Evolutionary conservation across 2,888 invertebrate genomes (phyloP).

Genomic region (Chloroclystis v-ata): DNA sequence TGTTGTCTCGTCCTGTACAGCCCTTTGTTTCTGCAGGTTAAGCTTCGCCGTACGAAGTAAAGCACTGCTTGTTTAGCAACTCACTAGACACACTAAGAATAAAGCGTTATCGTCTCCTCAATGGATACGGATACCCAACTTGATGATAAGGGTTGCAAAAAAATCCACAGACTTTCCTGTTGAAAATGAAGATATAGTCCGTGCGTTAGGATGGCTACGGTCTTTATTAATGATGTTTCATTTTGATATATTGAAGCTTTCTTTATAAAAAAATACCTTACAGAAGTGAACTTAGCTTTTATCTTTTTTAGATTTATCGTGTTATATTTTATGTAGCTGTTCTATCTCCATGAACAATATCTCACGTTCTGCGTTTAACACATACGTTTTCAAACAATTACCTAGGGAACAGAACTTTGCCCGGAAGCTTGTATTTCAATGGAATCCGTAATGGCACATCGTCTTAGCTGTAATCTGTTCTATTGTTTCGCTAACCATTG

Average conservation of each 20-base stretch:
- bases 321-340: background rate
- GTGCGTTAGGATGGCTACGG: conserved; percentile 40
- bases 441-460: conserved; percentile 39
- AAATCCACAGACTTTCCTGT: conserved; percentile 48
- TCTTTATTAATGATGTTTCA: conserved; percentile 40
- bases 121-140: conserved; percentile 43
- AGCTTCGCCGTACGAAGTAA: conserved; percentile 41
- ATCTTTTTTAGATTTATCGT: background rate
- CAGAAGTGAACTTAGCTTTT: background rate
- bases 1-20: conserved; percentile 49
- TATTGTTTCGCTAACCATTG: conserved; percentile 53
- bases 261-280: too few species aligned
- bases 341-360: conserved; percentile 4
- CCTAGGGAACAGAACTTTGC: conserved; percentile 26
- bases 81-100: conserved; percentile 13
- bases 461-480: conserved; percentile 48
- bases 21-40: conserved; percentile 42
- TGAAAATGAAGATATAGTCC: conserved; percentile 53
- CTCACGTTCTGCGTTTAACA: conserved; percentile 11
- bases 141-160: conserved; percentile 40
- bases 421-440: conserved; percentile 37
- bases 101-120: conserved; percentile 35
- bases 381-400: conserved; percentile 23
- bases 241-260: conserved; percentile 39
- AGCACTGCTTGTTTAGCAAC: conserved; percentile 47